Base-by-base conservation (phyloP, 2,797 vertebrate genomes). In the Dicrostonyx torquatus region DNA sequence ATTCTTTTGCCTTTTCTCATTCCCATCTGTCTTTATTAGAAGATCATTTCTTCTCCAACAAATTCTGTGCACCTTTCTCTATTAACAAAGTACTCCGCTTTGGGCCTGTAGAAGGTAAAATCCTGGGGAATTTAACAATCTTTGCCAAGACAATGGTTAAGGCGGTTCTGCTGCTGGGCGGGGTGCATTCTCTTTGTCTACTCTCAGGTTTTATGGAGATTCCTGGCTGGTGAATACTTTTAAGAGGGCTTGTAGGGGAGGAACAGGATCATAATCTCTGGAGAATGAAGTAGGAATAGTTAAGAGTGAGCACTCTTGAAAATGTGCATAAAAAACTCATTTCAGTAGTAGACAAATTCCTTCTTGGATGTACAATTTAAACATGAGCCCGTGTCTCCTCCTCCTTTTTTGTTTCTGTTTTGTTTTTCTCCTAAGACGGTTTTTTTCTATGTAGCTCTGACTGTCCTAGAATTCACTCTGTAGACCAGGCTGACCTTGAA, bases 1-100 rank as follows among this genome's bases (percentile, higher is more conserved):
- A 53, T 95, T 88, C 40, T 80, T 77, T 95, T 94, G 43, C n/a
- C 34, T 55, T 93, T 90, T 86, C 73, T 45, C 85, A 5, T 78
- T 87, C 40, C 43, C 45, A 45, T 34, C 53, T 92, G 72, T 77
- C 4, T 86, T 58, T 70, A 34, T 80, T 80, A 43, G 53, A 78
- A 70, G 18, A 68, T 53, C 0, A 2, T 70, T 12, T 72, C 76
- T 91, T 78, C 68, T 72, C 73, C 37, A 87, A 6, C 84, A 78
- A 95, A 48, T 45, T 85, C 53, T 73, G 22, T 87, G 80, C 66
- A 40, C 50, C 66, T 64, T 79, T 79, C 24, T 87, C 0, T 72
- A 64, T 48, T 90, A 94, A 85, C 60, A 87, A 26, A 79, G 58
- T 93, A 34, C 48, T 45, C 26, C 85, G 53, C 40, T 90, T 92